Base-by-base conservation (phyloP, 1,140 invertebrate genomes). In the Heliconius himera region DNA sequence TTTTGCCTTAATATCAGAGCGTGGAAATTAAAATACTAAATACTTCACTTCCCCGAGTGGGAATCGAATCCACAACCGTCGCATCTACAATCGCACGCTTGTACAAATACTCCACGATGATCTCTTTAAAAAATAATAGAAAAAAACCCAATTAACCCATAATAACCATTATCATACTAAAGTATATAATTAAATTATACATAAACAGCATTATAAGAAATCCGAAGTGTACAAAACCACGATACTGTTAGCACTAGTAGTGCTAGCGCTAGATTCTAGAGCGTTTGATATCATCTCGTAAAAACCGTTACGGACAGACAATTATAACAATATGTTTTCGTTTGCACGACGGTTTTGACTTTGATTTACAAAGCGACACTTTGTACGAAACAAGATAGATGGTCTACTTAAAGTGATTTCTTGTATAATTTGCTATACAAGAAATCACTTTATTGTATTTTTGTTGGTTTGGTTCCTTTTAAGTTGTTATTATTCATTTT, bases 301-400 rank as follows among this genome's bases (percentile, higher is more conserved):
- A 71, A 78, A 74, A 77, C 80, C 80, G 80, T 81, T 81, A 81
- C 70, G 2, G 66, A 60, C 74, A 38, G 22, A 76, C 78, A 80
- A 80, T 80, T 80, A 80, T 76, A 72, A 80, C 78, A 72, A 76
- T 81, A 71, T 77, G 79, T 75, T 80, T 73, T 73, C 70, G 75
- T 49, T 76, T 76, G 46, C 74, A 76, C 60, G 33, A 66, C 70
- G 33, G 16, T 11, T 72, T 66, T 66, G 60, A 66, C 26, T 66
- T 66, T 66, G 26, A 66, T 29, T 66, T 66, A 56, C 22, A 13
- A 66, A 29, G 22, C 60, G 60, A 66, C 60, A 66, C 26, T 56
- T 56, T 66, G 60, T 66, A 66, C 60, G 22, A 66, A 66, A 29
- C 26, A 29, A 29, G 60, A 60, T 60, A 26, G 56, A 66, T 66